Conservation (phyloP, 2,113 vertebrate genomes). For the Numenius arquata region DNA sequence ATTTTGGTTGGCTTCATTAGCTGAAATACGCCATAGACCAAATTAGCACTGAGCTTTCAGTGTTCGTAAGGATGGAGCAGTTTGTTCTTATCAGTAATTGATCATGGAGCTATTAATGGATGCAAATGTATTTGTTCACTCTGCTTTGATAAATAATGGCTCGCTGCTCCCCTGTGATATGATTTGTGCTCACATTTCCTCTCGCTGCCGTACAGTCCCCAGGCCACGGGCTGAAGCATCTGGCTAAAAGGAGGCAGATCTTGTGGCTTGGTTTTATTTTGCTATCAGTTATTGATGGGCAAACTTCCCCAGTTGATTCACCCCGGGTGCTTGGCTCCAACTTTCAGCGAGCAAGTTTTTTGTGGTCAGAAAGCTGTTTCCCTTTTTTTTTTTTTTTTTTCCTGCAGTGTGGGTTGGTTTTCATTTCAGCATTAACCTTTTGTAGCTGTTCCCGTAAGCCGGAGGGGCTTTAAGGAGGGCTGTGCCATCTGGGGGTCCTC, state of each 20-base stretch:
- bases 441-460: not conserved
- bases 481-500: not conserved
- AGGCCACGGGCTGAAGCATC: not conserved
- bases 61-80: not conserved
- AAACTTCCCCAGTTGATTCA: not conserved
- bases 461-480: not conserved
- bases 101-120: constrained; percentile 22
- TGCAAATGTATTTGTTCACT: not conserved
- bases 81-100: constrained; percentile 2
- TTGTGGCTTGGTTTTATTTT: not conserved
- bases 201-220: not conserved
- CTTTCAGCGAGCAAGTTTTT: not conserved
- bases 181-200: not conserved
- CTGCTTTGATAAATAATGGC: not conserved
- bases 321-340: not conserved
- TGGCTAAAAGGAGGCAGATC: not conserved
- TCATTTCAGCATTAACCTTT: not conserved
- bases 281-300: not conserved
- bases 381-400: not conserved
- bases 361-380: not conserved
- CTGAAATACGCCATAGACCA: not conserved
- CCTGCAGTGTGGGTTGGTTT: not conserved
- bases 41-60: not conserved
- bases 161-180: not conserved
- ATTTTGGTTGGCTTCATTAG: not conserved